Evolutionary conservation across 2,888 invertebrate species (phyloP).

Genomic region (Lasioglossum marginatum): DNA sequence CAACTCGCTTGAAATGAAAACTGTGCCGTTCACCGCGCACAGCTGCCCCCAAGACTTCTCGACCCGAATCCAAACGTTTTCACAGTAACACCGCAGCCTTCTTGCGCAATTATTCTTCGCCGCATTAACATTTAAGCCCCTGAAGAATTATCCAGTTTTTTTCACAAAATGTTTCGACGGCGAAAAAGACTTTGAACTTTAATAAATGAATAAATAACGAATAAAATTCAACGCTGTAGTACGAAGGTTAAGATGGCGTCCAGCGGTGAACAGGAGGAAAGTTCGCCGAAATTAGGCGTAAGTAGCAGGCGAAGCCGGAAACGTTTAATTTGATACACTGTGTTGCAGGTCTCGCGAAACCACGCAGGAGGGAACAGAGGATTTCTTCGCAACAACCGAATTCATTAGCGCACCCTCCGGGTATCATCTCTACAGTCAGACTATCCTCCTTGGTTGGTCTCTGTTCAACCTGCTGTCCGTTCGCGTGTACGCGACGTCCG

Average conservation of each 20-base stretch:
- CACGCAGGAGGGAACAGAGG: slow-evolving; percentile 11
- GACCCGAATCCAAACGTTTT: background rate
- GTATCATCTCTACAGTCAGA: background rate
- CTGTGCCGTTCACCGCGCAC: background rate
- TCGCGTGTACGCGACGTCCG: slow-evolving; percentile 35
- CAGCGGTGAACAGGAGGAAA: background rate
- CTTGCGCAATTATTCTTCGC: background rate
- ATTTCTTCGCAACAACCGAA: slow-evolving; percentile 35
- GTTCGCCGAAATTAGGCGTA: background rate
- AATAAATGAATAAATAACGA: background rate
- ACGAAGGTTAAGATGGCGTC: background rate
- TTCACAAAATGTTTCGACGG: background rate
- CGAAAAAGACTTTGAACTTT: background rate
- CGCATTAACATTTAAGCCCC: background rate
- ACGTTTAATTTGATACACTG: background rate
- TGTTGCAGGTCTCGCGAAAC: background rate
- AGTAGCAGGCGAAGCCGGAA: background rate
- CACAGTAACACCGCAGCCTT: background rate
- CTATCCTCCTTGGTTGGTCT: slow-evolving; percentile 42
- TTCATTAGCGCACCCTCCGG: slow-evolving; percentile 36
- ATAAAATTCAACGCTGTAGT: background rate
- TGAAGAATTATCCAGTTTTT: too few relatives aligned
- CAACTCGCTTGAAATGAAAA: slow-evolving; percentile 32
- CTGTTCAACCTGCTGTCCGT: slow-evolving; percentile 50
- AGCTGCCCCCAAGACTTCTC: slow-evolving; percentile 5